Conservation (phyloP, 2,888 invertebrate genomes). For the Serripes groenlandicus region DNA sequence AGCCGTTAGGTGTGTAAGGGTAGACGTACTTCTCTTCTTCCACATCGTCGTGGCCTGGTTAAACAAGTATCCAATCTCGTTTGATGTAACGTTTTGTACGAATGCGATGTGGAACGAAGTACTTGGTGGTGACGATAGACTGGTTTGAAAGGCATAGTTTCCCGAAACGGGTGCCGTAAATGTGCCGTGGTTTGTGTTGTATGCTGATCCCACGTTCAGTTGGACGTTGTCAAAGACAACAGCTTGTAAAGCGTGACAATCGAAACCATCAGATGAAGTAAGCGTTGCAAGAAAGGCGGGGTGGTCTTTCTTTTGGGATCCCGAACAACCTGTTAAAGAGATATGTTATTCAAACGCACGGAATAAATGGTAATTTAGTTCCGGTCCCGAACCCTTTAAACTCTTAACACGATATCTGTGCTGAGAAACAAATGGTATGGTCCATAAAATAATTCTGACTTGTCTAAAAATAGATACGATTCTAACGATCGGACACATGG, state of each 20-base stretch:
- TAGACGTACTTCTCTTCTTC: constrained; percentile 42
- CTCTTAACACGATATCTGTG: no score
- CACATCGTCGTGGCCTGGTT: constrained; percentile 31
- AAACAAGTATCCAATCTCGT: constrained; percentile 51
- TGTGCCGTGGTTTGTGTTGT: constrained; percentile 44
- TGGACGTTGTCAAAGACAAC: constrained; percentile 52
- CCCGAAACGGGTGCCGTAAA: constrained; percentile 51
- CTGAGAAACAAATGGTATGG: no score
- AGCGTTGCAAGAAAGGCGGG: constrained; percentile 52
- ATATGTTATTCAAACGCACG: no score
- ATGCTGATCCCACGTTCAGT: constrained; percentile 39
- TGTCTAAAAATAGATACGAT: no score
- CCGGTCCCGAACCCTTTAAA: no score
- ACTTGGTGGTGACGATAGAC: constrained; percentile 17
- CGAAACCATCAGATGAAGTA: constrained; percentile 11
- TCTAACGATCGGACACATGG: no score
- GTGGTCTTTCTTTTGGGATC: not conserved
- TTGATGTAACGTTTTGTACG: constrained; percentile 40
- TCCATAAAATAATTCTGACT: no score
- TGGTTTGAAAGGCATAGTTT: constrained; percentile 41
- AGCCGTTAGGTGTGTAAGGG: constrained; percentile 33
- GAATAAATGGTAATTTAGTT: no score
- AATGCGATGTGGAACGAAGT: constrained; percentile 31
- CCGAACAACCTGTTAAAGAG: constrained; percentile 2
- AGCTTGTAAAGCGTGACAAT: constrained; percentile 39